Conservation (phyloP, 2,797 vertebrate species). For the Anguilla megastoma region DNA sequence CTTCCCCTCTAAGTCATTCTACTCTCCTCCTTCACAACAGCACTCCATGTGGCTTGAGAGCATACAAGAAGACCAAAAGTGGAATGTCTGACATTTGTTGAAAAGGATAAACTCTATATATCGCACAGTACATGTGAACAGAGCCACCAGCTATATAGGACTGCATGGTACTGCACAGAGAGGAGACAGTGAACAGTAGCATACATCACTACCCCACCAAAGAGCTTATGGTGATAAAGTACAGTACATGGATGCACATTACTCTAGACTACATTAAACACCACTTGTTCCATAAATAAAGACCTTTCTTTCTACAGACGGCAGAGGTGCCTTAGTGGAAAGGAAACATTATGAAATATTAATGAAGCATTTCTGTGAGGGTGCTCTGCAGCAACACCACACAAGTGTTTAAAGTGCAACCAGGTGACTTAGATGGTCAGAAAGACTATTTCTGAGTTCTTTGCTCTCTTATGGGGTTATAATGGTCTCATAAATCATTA, state of each 20-base stretch:
- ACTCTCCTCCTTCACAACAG: slow-evolving; percentile 17
- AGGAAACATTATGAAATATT: slow-evolving; percentile 58
- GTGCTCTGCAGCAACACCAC: slow-evolving; percentile 5
- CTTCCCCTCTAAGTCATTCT: slow-evolving; percentile 43
- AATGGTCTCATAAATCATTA: neutral
- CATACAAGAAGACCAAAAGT: too few relatives aligned
- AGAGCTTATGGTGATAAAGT: slow-evolving; percentile 22
- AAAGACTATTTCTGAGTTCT: neutral
- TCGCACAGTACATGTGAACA: neutral
- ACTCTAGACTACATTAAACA: slow-evolving; percentile 43
- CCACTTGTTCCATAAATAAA: slow-evolving; percentile 48
- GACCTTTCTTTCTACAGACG: slow-evolving; percentile 34
- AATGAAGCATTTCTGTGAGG: slow-evolving; percentile 19
- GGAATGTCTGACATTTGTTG: too few relatives aligned
- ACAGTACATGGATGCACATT: slow-evolving; percentile 34
- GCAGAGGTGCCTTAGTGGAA: slow-evolving; percentile 49
- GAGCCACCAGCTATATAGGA: neutral
- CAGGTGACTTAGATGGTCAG: neutral
- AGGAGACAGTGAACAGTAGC: neutral
- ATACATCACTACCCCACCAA: neutral
- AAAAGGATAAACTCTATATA: neutral
- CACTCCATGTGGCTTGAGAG: neutral
- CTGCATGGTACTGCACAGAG: neutral
- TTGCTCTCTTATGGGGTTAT: neutral
- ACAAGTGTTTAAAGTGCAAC: slow-evolving; percentile 11